Conservation (phyloP, 2,888 invertebrate species). For the Sacculina carcini region DNA sequence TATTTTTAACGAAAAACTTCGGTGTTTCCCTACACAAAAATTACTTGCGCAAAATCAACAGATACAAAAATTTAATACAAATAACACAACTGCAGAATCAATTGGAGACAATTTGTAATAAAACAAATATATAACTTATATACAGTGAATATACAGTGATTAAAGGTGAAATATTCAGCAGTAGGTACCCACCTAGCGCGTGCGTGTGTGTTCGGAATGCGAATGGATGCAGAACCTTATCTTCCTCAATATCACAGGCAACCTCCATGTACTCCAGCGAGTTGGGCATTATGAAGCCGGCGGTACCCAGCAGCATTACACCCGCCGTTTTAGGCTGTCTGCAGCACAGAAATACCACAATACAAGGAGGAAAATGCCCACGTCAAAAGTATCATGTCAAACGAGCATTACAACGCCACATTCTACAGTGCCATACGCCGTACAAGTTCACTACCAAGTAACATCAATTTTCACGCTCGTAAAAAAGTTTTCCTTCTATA, state of each 20-base stretch:
- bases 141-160: not conserved
- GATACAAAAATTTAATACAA: no score
- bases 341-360: constrained; percentile 16
- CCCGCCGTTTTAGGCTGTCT: constrained; percentile 70
- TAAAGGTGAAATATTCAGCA: not conserved
- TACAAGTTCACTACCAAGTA: no score
- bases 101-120: not conserved
- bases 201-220: constrained; percentile 90
- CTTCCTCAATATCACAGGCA: constrained; percentile 49
- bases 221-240: constrained; percentile 71
- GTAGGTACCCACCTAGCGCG: constrained; percentile 33
- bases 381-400: no score
- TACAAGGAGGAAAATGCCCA: not conserved
- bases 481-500: no score
- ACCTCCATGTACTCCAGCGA: constrained; percentile 63
- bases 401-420: no score
- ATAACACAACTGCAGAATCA: no score
- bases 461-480: no score
- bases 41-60: no score
- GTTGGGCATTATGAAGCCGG: constrained; percentile 44
- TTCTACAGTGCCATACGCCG: no score
- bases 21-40: no score
- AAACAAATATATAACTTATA: not conserved
- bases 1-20: no score
- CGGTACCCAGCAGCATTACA: constrained; percentile 64